Evolutionary conservation across 2,113 vertebrate species (phyloP), one percentile per base, ranked within the genome.

Genomic region (Aptenodytes forsteri): DNA sequence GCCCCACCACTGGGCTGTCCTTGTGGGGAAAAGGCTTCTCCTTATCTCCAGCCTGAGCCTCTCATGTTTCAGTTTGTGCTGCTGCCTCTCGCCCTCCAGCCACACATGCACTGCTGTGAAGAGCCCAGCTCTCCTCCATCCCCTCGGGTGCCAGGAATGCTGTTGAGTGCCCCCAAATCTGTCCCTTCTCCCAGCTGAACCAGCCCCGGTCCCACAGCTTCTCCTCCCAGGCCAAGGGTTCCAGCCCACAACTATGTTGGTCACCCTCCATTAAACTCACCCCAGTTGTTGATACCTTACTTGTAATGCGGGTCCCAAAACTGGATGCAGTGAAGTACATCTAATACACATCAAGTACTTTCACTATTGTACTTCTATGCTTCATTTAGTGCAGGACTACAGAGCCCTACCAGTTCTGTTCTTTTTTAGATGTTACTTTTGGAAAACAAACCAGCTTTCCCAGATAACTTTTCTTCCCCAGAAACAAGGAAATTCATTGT

Each of bases 241-340:
- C 15, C 46, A 56, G 13, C 6, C 36, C n/a, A 36, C 0, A 0
- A 29, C 36, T 46, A 14, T 5, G 2, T 3, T 13, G 6, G 55
- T 40, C 52, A 30, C 9, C 2, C 25, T 47, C 12, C 22, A 67
- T 0, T 44, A 36, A 67, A 83, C 40, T 70, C 16, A 4, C 13
- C 61, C 34, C 52, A 47, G n/a, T 5, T 67, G 19, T 10, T 22
- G 34, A 47, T 13, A 32, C 2, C 19, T 30, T 65, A 61, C 64
- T 77, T 59, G n/a, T 46, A 80, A 44, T 1, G 0, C 1, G 11
- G 2, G 13, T 44, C 25, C 27, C 59, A 55, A 87, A 83, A 83
- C 54, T 47, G 20, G 13, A 42, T n/a, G 23, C 11, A 65, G 17
- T 69, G 13, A 76, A 30, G 10, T 46, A 40, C 7, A 36, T 10